Base-by-base conservation (phyloP, 2,113 vertebrate genomes). In the Seriola quinqueradiata region DNA sequence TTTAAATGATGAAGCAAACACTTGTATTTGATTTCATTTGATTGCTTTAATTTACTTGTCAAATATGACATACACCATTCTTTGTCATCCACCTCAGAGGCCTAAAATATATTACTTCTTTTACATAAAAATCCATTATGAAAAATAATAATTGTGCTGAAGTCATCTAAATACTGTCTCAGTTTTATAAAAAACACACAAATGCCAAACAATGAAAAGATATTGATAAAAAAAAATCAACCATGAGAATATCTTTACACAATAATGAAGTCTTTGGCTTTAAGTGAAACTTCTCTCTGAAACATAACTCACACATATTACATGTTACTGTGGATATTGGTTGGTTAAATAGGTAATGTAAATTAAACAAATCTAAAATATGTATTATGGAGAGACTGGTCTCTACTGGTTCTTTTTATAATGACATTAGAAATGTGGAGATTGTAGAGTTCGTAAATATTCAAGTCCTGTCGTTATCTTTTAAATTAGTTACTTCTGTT, bases 71-170 rank as follows among this genome's bases (percentile, higher is more conserved):
- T 48, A 57, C 40, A 52, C 2, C 17, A 44, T 81, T 83, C 11
- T 83, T 79, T 65, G 19, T 76, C 44, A 70, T 38, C 50, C 69
- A 84, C n/a, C 19, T 66, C 71, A 69, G 69, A 87, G 67, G 64
- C 68, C 38, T 85, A 83, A 92, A 93, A 94, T 94, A 94, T 93
- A 94, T 94, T 94, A 94, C 67, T 90, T 91, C 54, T 91, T 77
- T 83, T 79, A 89, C 83, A 87, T 87, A 88, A 83, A 92, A 89
- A 87, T 82, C 61, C 73, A 81, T 77, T 85, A 81, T 90, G 69
- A 93, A 92, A 91, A 93, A 90, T 82, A 77, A 70, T 36, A 55
- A 77, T 59, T 73, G 72, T 75, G 65, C 73, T 75, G 38, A 76
- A 83, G 34, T 68, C 14, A 80, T 73, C 21, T 70, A 83, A 81